Base-by-base conservation (phyloP, 2,113 vertebrate genomes). In the Natator depressus region DNA sequence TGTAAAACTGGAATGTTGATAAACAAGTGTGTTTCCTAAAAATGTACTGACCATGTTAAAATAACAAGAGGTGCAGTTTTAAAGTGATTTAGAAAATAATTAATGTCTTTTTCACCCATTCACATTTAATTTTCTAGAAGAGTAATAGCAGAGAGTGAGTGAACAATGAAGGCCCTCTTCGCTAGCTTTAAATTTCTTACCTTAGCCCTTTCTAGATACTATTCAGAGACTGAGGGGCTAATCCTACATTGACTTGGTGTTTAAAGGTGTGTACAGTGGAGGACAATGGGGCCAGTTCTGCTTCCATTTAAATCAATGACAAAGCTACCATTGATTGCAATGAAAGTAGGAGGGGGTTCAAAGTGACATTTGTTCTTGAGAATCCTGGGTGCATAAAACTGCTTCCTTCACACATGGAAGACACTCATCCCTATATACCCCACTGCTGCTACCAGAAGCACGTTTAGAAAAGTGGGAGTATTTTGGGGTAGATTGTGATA, bases 1-100 rank as follows among this genome's bases (percentile, higher is more conserved):
- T 89, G 81, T 54, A 92, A 72, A 94, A 97, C 84, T 53, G 89
- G 69, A 95, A 91, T 25, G 59, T 54, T 82, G 55, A 84, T 87
- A 69, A 62, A 51, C 50, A 80, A 88, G 13, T 59, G 38, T 38
- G 25, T 81, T 89, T 57, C 6, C n/a, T 31, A 27, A 2, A 27
- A 53, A 10, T 5, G 2, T 80, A 7, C 3, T 90, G 76, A 84
- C 20, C 17, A 5, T 59, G 17, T 0, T 93, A 62, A 86, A 95
- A 82, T 54, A 87, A 47, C 6, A 80, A 82, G 6, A 65, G n/a
- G n/a, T 38, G 65, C 19, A 10, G n/a, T 9, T 72, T 72, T 78
- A 47, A 46, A 78, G 25, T 47, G 25, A 78, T 47, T 47, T 78
- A 78, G 38, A 78, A 76, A 78, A 27, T 76, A 78, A 78, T 78